Evolutionary conservation across 2,113 vertebrate species (phyloP).

Genomic region (Alethe diademata): DNA sequence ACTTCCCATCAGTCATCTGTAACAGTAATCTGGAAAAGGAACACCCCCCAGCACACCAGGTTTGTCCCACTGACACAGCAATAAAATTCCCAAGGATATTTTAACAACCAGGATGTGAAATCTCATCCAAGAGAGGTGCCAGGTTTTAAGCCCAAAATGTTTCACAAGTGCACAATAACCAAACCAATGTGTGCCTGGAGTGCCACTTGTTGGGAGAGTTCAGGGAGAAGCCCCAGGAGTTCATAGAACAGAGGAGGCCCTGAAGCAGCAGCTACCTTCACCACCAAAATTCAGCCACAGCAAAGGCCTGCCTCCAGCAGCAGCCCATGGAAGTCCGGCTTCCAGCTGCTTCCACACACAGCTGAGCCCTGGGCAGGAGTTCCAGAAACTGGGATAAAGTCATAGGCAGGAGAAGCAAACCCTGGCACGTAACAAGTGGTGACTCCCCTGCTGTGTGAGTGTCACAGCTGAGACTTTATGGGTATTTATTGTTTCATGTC

Average conservation of each 20-base stretch:
- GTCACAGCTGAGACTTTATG: not conserved
- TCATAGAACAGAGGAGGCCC: not conserved
- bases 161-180: not conserved
- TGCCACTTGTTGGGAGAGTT: not conserved
- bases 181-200: not conserved
- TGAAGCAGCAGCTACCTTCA: not conserved
- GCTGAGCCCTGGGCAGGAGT: not conserved
- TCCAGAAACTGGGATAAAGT: not conserved
- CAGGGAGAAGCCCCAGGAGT: not conserved
- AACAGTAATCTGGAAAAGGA: not conserved
- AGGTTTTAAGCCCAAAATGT: not conserved
- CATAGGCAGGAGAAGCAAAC: not conserved
- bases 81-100: not conserved
- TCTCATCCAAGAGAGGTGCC: not conserved
- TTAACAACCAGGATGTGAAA: not conserved
- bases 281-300: not conserved
- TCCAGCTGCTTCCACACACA: not conserved
- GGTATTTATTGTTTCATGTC: slow-evolving; percentile 12
- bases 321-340: not conserved
- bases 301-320: not conserved
- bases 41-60: not conserved
- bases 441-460: not conserved
- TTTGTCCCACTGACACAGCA: not conserved
- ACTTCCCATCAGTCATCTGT: not conserved
- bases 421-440: not conserved